Percentiles rank a stretch among this genome's conserved stretches.
Evolutionary conservation across 2,797 vertebrate genomes (phyloP).

Genomic region (Mionectes olivaceus): DNA sequence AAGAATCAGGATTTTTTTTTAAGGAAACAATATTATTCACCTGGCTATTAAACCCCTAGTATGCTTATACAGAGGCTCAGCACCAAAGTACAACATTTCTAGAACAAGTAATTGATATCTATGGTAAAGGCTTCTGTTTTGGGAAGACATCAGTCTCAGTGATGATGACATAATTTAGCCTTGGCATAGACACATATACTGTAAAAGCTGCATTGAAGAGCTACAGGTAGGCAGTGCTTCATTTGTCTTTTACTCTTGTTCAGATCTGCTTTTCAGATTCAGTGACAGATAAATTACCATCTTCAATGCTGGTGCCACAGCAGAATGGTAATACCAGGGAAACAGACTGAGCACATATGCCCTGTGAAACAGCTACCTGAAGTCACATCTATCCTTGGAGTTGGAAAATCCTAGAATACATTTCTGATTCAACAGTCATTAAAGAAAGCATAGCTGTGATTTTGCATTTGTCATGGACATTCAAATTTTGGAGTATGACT

Average conservation of each 20-base stretch:
- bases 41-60: neutral
- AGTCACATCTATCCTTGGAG: neutral
- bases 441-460: neutral
- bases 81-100: neutral
- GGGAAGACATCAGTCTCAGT: neutral
- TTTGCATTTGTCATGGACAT: neutral
- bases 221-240: neutral
- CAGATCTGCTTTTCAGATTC: neutral
- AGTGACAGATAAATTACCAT: neutral
- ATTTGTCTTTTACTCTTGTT: neutral
- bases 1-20: neutral
- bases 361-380: neutral
- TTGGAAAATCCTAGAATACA: neutral
- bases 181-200: neutral
- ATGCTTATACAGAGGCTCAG: neutral
- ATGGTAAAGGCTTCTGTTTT: neutral
- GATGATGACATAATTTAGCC: neutral
- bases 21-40: neutral
- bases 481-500: neutral
- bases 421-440: neutral
- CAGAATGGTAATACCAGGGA: rapidly evolving
- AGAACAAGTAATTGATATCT: neutral
- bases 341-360: neutral
- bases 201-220: neutral
- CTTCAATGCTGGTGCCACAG: neutral